Evolutionary conservation across 2,888 invertebrate genomes (phyloP), one percentile per base, ranked within the genome.

Genomic region (Pyrrhosoma nymphula): DNA sequence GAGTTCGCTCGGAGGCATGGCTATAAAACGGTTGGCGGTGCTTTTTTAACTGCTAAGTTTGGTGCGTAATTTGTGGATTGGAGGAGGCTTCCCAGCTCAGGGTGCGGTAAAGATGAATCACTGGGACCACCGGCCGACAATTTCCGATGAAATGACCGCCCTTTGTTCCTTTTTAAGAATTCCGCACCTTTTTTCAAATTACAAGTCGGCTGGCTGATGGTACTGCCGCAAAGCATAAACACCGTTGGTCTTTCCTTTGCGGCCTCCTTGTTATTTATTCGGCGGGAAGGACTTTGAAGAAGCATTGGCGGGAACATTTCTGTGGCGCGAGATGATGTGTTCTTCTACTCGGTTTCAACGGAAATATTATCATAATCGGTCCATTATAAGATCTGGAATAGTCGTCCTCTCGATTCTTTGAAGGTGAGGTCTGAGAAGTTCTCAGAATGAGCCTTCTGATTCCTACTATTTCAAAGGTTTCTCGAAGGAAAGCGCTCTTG

Each of bases 111-210:
- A 14, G 69, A 69, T 93, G 93, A 93, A 63, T 93, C 93, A 93
- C 47, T 20, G 30, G 93, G 93, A 69, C 75, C 75, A 47, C 56
- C 63, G 26, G 39, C 60, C n/a, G 26, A 63, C 47, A 10, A 69
- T 93, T 63, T 93, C 69, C 69, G 26, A 69, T 47, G 93, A 47
- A 93, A 82, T 26, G 39, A 69, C 63, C 47, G 69, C 47, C 69
- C 39, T 93, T 93, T 47, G 30, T 47, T 47, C 35, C n/a, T 69
- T 47, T 69, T 20, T 69, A 10, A 60, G n/a, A 16, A 20, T 16
- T 93, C 93, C 93, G 1, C 93, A 69, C 93, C 69, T 93, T n/a
- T n/a, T 47, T 12, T 69, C 47, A 75, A 93, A 93, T 93, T 93
- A 75, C 4, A 93, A 39, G 93, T 39, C 93, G 93, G 93, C 75